Base-by-base conservation (phyloP, 2,113 vertebrate species). In the Lynx canadensis region DNA sequence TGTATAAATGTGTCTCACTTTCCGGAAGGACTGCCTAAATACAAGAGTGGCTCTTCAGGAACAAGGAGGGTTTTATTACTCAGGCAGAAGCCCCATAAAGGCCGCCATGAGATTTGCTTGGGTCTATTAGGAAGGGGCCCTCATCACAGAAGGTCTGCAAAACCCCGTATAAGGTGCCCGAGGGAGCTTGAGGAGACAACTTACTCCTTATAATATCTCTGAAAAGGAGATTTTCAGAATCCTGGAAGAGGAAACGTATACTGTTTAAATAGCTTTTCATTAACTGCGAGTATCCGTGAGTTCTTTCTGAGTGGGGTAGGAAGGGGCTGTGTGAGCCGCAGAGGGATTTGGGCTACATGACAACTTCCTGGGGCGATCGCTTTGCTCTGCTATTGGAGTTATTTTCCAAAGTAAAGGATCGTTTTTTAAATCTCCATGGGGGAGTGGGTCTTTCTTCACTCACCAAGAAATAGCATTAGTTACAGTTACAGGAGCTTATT, bases 241-340 rank as follows among this genome's bases (percentile, higher is more conserved):
- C 36, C 12, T 76, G 25, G 63, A 87, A 63, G 23, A 71, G 78
- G 48, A 74, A 94, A 76, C 69, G 14, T 21, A 55, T 65, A 21
- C 87, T 48, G 7, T 87, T 78, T 63, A 89, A 97, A 93, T 96
- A 89, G 38, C 36, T 89, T 84, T 87, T 96, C 94, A 97, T 93
- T 92, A 92, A 94, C 38, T 52, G 0, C 0, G 83, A 83, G n/a
- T 50, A 68, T 90, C 11, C 29, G 19, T 4, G 5, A 21, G 23
- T 92, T 7, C 52, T 68, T 90, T 92, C 13, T 57, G 33, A 81
- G 31, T n/a, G 29, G 7, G 74, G n/a, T 52, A 9, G 5, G 36
- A 52, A 80, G 41, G 63, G 33, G 41, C 15, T 15, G 5, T 76
- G 52, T 36, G 38, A 85, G 12, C 7, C 31, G 2, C 69, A 89